Conservation (phyloP, 1,140 invertebrate genomes). For the Aphaenogaster floridana region DNA sequence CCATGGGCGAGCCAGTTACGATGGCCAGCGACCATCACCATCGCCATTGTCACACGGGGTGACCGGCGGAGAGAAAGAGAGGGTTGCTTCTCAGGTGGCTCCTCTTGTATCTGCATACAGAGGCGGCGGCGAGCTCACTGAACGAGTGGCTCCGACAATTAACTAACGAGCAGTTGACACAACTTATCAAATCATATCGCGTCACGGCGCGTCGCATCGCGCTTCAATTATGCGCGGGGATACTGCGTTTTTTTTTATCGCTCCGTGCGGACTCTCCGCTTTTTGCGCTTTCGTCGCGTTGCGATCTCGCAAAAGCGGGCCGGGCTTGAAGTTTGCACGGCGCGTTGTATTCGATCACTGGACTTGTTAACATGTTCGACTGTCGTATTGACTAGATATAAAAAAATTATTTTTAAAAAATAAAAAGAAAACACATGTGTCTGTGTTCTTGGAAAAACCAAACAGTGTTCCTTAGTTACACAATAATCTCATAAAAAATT, state of each 20-base stretch:
- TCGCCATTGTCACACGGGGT: background rate
- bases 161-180: constrained; percentile 87
- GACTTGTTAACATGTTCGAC: constrained; percentile 35
- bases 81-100: constrained; percentile 74
- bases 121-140: constrained; percentile 34
- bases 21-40: constrained; percentile 14
- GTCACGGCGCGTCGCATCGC: constrained; percentile 67
- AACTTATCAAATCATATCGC: constrained; percentile 86
- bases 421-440: background rate
- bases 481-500: background rate
- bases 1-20: constrained; percentile 54
- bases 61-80: constrained; percentile 41
- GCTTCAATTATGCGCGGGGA: constrained; percentile 72
- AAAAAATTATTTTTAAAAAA: background rate
- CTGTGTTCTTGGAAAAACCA: background rate
- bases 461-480: background rate
- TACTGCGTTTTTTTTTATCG: constrained; percentile 39
- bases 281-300: constrained; percentile 21
- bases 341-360: background rate
- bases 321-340: background rate
- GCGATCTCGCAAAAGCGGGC: constrained; percentile 1
- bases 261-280: background rate
- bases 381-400: constrained; percentile 1
- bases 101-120: constrained; percentile 75
- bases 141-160: constrained; percentile 80